Conservation (phyloP, 2,797 vertebrate genomes). For the Tragelaphus eurycerus region DNA sequence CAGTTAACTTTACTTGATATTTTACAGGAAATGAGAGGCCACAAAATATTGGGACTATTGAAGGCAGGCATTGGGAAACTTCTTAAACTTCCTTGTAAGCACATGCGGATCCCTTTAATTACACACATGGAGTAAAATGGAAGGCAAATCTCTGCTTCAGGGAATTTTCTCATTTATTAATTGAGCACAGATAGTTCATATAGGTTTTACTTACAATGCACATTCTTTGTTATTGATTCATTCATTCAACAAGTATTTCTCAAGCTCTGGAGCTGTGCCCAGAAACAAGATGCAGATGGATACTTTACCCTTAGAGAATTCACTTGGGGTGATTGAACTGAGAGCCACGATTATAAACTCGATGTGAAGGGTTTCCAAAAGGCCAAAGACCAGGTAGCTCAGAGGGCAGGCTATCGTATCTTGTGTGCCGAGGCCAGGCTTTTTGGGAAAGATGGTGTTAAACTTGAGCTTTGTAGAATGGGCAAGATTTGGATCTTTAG, state of each 20-base stretch:
- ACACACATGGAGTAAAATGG: neutral
- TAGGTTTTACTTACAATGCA: neutral
- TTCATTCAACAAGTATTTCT: neutral
- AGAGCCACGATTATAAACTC: neutral
- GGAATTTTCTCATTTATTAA: neutral
- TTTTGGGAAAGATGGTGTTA: neutral
- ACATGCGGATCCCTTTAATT: neutral
- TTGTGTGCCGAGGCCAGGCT: neutral
- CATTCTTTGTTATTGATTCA: neutral
- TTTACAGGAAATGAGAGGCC: neutral
- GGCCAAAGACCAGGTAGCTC: neutral
- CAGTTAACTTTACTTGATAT: slow-evolving; percentile 33
- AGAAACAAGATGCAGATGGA: neutral
- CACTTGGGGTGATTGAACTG: neutral
- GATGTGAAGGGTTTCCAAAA: neutral
- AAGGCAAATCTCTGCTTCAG: neutral
- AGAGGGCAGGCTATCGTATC: neutral
- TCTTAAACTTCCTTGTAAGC: neutral
- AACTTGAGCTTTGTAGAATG: neutral
- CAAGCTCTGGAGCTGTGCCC: neutral
- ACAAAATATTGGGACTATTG: neutral
- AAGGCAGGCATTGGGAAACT: neutral
- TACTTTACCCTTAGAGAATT: neutral
- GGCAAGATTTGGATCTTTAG: neutral
- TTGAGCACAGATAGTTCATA: neutral